A percentile compares a stretch with the other conserved stretches of the same genome.
Conservation (phyloP, 2,888 invertebrate species). For the Unio delphinus region DNA sequence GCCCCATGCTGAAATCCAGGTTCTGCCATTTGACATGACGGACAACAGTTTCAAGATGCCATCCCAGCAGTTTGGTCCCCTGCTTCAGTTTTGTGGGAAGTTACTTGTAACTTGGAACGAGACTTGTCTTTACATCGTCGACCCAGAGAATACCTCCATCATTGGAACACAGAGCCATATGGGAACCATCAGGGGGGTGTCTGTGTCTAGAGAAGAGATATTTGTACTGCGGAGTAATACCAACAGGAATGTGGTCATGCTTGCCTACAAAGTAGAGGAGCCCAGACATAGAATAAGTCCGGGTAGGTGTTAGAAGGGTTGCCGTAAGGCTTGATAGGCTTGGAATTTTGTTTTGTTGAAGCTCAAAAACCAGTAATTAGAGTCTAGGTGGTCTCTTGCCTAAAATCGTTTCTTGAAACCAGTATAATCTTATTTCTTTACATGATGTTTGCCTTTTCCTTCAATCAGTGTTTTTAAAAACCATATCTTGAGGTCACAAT, state of each 20-base stretch:
- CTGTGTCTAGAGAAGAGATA: slow-evolving; percentile 74
- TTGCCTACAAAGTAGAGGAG: slow-evolving; percentile 81
- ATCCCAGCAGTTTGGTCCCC: slow-evolving; percentile 76
- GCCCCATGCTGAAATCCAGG: slow-evolving; percentile 39
- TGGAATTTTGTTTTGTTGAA: too few species aligned
- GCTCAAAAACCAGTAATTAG: too few species aligned
- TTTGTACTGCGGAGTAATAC: slow-evolving; percentile 78
- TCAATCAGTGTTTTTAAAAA: too few species aligned
- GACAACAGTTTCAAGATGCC: slow-evolving; percentile 12
- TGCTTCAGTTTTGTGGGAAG: slow-evolving; percentile 80
- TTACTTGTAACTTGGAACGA: slow-evolving; percentile 84
- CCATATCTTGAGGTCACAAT: too few species aligned
- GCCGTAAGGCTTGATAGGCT: too few species aligned
- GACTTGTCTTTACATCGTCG: slow-evolving; percentile 81
- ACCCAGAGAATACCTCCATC: slow-evolving; percentile 79
- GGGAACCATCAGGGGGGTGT: slow-evolving; percentile 68
- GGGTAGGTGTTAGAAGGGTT: not conserved
- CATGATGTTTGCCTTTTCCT: too few species aligned
- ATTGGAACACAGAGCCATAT: slow-evolving; percentile 79
- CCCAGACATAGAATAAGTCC: not conserved
- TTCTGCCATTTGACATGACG: slow-evolving; percentile 54
- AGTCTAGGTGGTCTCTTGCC: too few species aligned
- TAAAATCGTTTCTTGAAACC: too few species aligned
- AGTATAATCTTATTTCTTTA: too few species aligned
- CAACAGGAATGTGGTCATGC: slow-evolving; percentile 81